Evolutionary conservation across 2,888 invertebrate species (phyloP), one percentile per base, ranked within the genome.

Genomic region (Matsumyia berberina): DNA sequence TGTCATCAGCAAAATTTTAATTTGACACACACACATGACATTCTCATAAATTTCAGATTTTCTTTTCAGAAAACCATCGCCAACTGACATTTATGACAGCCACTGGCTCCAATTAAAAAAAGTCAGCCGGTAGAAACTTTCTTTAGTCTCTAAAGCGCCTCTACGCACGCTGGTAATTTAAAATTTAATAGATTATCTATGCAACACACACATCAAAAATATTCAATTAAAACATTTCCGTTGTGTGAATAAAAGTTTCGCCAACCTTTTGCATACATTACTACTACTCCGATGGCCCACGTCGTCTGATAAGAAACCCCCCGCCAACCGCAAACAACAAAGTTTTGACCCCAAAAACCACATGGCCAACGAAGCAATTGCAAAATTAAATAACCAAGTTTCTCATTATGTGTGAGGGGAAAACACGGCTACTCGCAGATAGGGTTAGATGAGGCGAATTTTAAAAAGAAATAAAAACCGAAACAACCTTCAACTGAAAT

Each of bases 151-250:
- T 12, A 46, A 33, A 31, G n/a, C 17, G 37, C n/a, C 29, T 60
- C 60, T 44, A 42, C 17, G 31, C 17, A 33, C 17, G 44, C 4
- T 15, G 33, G 6, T 49, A 19, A 44, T 57, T 69, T 55, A 15
- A 73, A 73, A 64, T 39, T 17, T 57, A 17, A 66, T 33, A 69
- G 69, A 60, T 55, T 15, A 53, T 69, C 62, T 69, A 77, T 69
- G 29, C 51, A 60, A 69, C 24, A 57, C 57, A 51, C 49, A 51
- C 60, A 42, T 42, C 35, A 58, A 29, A 33, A 24, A n/a, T n/a
- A 7, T 29, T 55, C 37, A 78, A 55, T 64, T 57, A 64, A 70
- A 78, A 42, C 70, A 37, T 64, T 70, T 69, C 70, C 78, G 78
- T 31, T 55, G 46, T 8, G 4, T 70, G 55, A 70, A 49, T 39